Evolutionary conservation across 2,113 vertebrate species (phyloP), one percentile per base, ranked within the genome.

Genomic region (Hyla sarda): DNA sequence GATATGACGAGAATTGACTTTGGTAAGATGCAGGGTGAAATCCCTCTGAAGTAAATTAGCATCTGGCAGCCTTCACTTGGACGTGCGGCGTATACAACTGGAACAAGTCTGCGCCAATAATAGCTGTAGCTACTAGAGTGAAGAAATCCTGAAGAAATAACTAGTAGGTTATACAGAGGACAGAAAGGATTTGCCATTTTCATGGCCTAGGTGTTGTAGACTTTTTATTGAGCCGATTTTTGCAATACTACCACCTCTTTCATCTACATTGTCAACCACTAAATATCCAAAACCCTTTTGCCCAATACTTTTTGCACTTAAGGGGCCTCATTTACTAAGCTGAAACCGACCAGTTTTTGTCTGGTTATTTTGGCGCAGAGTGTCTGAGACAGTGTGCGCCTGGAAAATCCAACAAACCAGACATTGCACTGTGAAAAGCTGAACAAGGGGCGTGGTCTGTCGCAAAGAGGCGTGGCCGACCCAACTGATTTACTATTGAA

Each of bases 31-130:
- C 47, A 82, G 45, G n/a, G 32, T 30, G 69, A 21, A 82, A 41
- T 16, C 32, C 30, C 12, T 80, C 23, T 62, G 11, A 1, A 28
- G 34, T 25, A 81, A n/a, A 62, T 65, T 16, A 47, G 16, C 25
- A 65, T 65, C 78, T 81, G 58, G 78, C 56, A 41, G 56, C 5
- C 58, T 23, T 62, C 56, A 65, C 37, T 12, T 45, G 77, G 77
- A 81, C 58, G 30, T 12, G 34, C 30, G 78, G 78, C 56, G 62
- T 17, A 65, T 23, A 56, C 32, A 78, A 56, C n/a, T 34, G 28
- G 34, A 45, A 32, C 2, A 37, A 41, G 14, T 47, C 21, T 14
- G 25, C 32, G 77, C 21, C 21, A 78, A 34, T 11, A 25, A 45
- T 56, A 65, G 56, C 56, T 47, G 37, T 60, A 37, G 28, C 2